A percentile compares a stretch with the other conserved stretches of the same genome.
phyloP scores from a whole-genome alignment of 2,113 vertebrate genomes.

The Tetrax tetrax region DNA sequence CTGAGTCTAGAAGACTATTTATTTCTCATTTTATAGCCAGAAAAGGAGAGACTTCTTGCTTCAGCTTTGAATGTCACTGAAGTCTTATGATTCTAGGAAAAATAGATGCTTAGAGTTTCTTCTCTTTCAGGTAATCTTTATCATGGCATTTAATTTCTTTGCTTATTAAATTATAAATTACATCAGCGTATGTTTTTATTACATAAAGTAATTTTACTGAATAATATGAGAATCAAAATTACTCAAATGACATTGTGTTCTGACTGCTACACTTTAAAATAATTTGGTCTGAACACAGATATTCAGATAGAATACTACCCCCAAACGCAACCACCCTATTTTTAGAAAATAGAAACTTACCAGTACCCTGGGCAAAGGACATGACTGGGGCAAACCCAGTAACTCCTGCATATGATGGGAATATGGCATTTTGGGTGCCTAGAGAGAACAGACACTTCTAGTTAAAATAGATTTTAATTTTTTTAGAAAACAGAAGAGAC shows the following conservation, averaged over 20 bases:
- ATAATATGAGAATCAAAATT: not conserved
- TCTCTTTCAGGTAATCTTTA: not conserved
- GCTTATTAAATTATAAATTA: not conserved
- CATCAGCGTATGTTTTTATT: not conserved
- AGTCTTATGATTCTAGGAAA: not conserved
- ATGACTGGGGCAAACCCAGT: slow-evolving; percentile 75
- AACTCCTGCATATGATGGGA: slow-evolving; percentile 73
- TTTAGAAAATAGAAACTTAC: slow-evolving; percentile 48
- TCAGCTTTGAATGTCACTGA: not conserved
- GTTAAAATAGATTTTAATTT: not conserved
- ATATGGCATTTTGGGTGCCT: slow-evolving; percentile 76
- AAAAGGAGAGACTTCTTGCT: not conserved
- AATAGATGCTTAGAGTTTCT: not conserved
- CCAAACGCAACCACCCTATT: not conserved
- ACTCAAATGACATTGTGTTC: not conserved
- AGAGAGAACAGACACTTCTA: not conserved
- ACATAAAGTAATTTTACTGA: not conserved
- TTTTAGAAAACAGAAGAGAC: not conserved
- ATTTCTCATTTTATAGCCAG: not conserved
- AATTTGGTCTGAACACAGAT: not conserved
- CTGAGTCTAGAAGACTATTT: not conserved
- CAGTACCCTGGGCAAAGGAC: slow-evolving; percentile 75
- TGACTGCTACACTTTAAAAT: not conserved
- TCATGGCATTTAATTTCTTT: not conserved
- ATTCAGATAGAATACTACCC: not conserved